Evolutionary conservation across 2,113 vertebrate genomes (phyloP).

Genomic region (Brachirus orientalis): DNA sequence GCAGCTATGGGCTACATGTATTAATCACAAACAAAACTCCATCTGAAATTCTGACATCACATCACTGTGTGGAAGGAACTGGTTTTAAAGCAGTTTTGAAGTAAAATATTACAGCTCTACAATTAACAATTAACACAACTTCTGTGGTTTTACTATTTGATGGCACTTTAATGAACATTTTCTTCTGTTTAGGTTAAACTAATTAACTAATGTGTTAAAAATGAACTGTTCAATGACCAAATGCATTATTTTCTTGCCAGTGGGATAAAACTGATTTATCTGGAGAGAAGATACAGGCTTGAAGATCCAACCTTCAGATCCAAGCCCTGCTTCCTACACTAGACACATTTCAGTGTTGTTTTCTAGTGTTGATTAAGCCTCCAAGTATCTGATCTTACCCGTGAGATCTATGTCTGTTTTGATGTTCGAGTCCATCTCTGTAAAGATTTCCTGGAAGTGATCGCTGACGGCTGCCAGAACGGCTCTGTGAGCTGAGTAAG

Average conservation of each 20-base stretch:
- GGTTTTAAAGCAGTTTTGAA: neutral
- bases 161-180: no score
- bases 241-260: neutral
- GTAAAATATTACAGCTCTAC: neutral
- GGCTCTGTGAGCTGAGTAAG: slow-evolving; percentile 81
- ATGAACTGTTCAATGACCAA: neutral
- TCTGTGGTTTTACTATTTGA: neutral
- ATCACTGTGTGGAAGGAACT: no score
- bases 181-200: no score
- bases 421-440: slow-evolving; percentile 78
- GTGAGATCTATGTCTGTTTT: slow-evolving; percentile 82
- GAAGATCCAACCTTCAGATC: neutral
- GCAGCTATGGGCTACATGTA: no score
- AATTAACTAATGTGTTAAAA: neutral
- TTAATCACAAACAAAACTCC: no score
- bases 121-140: neutral
- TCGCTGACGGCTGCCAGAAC: slow-evolving; percentile 85
- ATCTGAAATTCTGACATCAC: no score
- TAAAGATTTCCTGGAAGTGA: slow-evolving; percentile 85
- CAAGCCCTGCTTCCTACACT: neutral
- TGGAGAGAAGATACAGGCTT: neutral
- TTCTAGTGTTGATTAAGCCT: neutral
- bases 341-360: neutral
- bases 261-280: neutral
- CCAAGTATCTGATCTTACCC: slow-evolving; percentile 63